Evolutionary conservation across 2,888 invertebrate species (phyloP).

Genomic region (Amphipoea oculea): DNA sequence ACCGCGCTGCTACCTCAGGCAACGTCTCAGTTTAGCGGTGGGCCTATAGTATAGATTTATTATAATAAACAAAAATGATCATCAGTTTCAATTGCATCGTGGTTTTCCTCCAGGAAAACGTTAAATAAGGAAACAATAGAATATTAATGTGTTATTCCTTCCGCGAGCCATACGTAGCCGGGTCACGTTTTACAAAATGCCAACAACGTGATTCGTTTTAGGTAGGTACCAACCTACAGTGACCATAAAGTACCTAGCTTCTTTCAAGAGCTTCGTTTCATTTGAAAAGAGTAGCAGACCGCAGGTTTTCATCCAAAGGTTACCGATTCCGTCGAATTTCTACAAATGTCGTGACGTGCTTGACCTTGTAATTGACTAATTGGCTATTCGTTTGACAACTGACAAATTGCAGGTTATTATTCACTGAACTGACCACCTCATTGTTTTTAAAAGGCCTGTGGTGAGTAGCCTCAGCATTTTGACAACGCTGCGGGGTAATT

Average conservation of each 20-base stretch:
- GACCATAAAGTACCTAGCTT: neutral
- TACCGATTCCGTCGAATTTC: neutral
- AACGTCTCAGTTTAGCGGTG: no score
- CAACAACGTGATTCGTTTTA: slow-evolving; percentile 33
- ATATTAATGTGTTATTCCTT: slow-evolving; percentile 46
- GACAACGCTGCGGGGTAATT: neutral
- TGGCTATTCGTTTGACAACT: neutral
- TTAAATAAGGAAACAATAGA: slow-evolving; percentile 50
- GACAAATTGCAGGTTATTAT: slow-evolving; percentile 8
- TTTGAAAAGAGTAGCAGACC: slow-evolving; percentile 15
- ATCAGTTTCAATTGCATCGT: slow-evolving; percentile 2
- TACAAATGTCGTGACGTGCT: neutral
- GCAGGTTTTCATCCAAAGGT: slow-evolving; percentile 18
- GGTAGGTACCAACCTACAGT: neutral
- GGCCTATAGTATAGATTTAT: neutral
- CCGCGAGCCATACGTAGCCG: neutral
- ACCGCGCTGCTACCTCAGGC: no score
- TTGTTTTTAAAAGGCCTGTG: neutral
- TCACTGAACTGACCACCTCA: slow-evolving; percentile 5
- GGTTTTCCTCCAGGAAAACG: slow-evolving; percentile 55
- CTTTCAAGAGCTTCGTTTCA: neutral
- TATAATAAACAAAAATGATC: slow-evolving; percentile 13
- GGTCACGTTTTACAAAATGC: slow-evolving; percentile 55
- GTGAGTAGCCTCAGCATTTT: neutral
- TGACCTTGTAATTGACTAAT: neutral